These are phyloP conservation scores for Apus apus DNA, from an alignment of 2,113 vertebrate genomes.

Conservation along the genomic window DNA sequence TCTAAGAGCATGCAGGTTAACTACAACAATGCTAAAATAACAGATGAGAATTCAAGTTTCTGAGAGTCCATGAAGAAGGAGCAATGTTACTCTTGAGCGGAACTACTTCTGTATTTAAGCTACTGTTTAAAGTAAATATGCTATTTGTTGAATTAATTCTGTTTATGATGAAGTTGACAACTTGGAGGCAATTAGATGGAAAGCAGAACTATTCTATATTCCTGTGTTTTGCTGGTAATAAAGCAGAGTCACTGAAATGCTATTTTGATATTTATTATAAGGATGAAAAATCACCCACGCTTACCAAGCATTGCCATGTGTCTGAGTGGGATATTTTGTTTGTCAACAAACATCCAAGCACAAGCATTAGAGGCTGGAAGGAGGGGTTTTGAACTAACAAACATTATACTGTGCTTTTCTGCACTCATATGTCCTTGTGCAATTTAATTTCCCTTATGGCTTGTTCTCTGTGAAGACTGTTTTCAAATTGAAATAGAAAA, in stretches of 20 bases:
- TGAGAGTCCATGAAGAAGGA: neutral
- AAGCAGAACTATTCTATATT: neutral
- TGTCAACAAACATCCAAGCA: neutral
- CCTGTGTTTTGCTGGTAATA: neutral
- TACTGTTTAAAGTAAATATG: neutral
- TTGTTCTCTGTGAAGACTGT: neutral
- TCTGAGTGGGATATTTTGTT: conserved; percentile 5
- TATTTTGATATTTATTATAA: neutral
- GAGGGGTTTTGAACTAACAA: neutral
- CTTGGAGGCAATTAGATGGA: neutral
- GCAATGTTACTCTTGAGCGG: neutral
- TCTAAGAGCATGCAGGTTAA: neutral
- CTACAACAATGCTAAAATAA: neutral
- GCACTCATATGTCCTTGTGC: neutral
- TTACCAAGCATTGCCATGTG: neutral
- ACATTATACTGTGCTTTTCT: neutral
- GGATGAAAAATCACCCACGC: neutral
- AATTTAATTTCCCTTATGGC: neutral
- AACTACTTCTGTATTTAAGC: neutral
- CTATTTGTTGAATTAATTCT: neutral
- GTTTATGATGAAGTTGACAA: neutral
- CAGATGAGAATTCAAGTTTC: neutral
- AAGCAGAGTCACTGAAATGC: neutral
- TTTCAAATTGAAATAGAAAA: neutral
- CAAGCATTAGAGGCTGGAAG: neutral